Evolutionary conservation across 2,797 vertebrate species (phyloP).

Genomic region (Benthosema pterotum): DNA sequence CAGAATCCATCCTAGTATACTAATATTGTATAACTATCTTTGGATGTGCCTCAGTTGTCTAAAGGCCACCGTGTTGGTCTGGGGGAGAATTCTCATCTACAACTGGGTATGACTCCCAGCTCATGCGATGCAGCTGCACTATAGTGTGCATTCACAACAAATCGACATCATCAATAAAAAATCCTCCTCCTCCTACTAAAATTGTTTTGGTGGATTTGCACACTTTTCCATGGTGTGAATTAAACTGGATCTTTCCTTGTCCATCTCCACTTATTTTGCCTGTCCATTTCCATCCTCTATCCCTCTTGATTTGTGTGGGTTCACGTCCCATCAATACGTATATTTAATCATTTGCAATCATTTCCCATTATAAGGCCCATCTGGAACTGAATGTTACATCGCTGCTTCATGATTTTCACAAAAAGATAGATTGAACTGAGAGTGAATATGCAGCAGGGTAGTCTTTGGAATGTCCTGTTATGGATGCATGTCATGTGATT

Average conservation of each 20-base stretch:
- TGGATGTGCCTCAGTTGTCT: background rate
- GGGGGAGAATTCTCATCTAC: background rate
- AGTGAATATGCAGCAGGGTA: background rate
- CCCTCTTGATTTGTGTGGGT: too few relatives aligned
- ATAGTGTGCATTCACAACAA: background rate
- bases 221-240: background rate
- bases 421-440: background rate
- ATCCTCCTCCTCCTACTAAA: too few relatives aligned
- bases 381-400: too few relatives aligned
- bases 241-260: background rate
- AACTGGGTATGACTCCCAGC: background rate
- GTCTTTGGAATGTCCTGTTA: conserved; percentile 8
- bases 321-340: too few relatives aligned
- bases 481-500: background rate
- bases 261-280: too few relatives aligned
- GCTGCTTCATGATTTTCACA: too few relatives aligned
- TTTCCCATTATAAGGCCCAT: too few relatives aligned
- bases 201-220: too few relatives aligned
- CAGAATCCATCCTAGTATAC: background rate
- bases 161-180: too few relatives aligned
- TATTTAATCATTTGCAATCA: too few relatives aligned
- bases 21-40: background rate
- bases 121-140: background rate
- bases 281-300: too few relatives aligned
- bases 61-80: background rate